A percentile compares a stretch with the other conserved stretches of the same genome.
These are phyloP conservation scores for Diabrotica virgifera DNA, from an alignment of 1,140 invertebrate species.

Conservation along the genomic window DNA sequence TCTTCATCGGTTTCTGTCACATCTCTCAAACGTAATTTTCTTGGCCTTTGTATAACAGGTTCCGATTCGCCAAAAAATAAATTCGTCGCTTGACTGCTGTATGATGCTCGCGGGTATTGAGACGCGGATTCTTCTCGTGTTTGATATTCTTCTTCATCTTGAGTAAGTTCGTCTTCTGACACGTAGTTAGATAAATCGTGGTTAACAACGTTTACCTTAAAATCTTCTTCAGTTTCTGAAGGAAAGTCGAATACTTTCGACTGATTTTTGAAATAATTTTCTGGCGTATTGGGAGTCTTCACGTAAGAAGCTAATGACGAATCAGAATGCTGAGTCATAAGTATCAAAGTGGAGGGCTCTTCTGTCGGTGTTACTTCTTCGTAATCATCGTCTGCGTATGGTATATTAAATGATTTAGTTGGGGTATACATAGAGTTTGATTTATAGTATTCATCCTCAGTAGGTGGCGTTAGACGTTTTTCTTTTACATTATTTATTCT, in stretches of 20 bases:
- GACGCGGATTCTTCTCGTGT: not conserved
- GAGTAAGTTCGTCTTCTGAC: not conserved
- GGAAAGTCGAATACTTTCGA: not conserved
- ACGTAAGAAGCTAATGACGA: not conserved
- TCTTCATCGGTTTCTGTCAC: slow-evolving; percentile 18
- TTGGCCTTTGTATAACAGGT: slow-evolving; percentile 22
- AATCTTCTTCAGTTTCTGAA: slow-evolving; percentile 20
- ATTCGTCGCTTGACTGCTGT: slow-evolving; percentile 39
- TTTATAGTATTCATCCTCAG: too few relatives aligned
- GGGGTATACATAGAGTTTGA: too few relatives aligned
- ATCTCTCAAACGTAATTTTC: slow-evolving; percentile 21
- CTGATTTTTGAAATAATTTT: not conserved
- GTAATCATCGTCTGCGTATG: too few relatives aligned
- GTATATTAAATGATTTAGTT: too few relatives aligned
- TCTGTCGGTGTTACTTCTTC: too few relatives aligned
- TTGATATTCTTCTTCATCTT: slow-evolving; percentile 8
- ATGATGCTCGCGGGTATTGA: not conserved
- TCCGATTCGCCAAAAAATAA: slow-evolving; percentile 40
- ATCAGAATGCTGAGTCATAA: not conserved
- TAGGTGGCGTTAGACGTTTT: too few relatives aligned
- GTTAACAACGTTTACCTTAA: slow-evolving; percentile 32
- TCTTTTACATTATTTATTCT: not conserved
- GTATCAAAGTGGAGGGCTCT: not conserved
- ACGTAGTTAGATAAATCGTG: slow-evolving; percentile 7
- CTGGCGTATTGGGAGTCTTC: not conserved